Conservation (phyloP, 37 sponge, comb jelly and placozoan genomes). For the Geodia barretti region DNA sequence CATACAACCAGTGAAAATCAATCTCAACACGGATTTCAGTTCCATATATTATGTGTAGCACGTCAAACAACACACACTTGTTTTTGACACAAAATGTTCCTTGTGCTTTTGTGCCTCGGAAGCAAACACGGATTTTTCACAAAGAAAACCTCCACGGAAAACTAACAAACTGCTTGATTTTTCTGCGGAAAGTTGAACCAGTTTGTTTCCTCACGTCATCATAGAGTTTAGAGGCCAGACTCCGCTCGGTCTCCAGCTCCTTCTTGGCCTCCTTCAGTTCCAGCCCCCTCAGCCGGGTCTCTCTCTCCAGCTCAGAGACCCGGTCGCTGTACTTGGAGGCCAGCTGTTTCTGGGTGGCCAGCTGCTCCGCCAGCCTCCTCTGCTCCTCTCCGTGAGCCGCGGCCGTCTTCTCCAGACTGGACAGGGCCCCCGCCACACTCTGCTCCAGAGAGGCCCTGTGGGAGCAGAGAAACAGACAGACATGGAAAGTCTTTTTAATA, state of each 20-base stretch:
- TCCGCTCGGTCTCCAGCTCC: conserved; percentile 41
- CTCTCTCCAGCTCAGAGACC: conserved; percentile 45
- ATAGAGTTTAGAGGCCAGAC: conserved; percentile 40
- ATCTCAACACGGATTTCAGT: too few species aligned
- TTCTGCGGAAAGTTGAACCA: not conserved
- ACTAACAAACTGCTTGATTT: not conserved
- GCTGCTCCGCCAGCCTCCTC: conserved; percentile 16
- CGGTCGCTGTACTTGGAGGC: conserved; percentile 41
- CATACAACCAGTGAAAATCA: too few species aligned
- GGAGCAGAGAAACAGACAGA: not conserved
- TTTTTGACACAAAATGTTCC: not conserved
- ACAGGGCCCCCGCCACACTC: conserved; percentile 3
- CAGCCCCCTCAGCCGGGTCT: conserved; percentile 13
- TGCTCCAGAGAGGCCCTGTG: conserved; percentile 14
- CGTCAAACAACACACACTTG: too few species aligned
- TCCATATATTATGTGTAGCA: too few species aligned
- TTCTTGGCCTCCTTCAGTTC: conserved; percentile 19
- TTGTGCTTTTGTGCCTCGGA: not conserved
- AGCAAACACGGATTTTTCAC: not conserved
- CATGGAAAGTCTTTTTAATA: too few species aligned
- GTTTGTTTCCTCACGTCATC: conserved; percentile 42
- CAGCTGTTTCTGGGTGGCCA: conserved; percentile 41
- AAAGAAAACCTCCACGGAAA: not conserved
- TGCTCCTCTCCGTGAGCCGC: conserved; percentile 47
- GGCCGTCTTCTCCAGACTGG: conserved; percentile 26